Evolutionary conservation across 2,888 invertebrate species (phyloP), one percentile per base, ranked within the genome.

Genomic region (Eurytoma californica): DNA sequence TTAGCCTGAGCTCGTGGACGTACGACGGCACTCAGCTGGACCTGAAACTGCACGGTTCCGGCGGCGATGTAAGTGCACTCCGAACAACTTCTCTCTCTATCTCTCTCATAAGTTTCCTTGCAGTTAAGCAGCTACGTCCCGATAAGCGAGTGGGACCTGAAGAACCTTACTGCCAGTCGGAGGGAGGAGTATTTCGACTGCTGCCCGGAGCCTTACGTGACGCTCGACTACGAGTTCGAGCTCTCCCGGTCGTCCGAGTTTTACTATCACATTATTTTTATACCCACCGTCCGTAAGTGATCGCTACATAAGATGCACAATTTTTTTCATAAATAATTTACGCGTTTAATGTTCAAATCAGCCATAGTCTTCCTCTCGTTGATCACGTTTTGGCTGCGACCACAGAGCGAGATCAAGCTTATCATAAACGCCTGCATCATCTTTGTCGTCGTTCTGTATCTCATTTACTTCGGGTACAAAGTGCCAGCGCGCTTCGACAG

Each of bases 1-100:
- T 96, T 79, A 92, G 92, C 85, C 93, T 97, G 80, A 95, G 95
- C 0, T 95, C 96, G 0, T 94, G 96, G 93, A 93, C 94, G 0
- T 93, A 94, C 86, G 91, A 92, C 73, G 92, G 92, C 0, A 92
- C 93, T 30, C 92, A 94, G 83, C 90, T 95, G 12, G 91, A 93
- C 82, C 83, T 93, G 16, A 86, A 86, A 68, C 63, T 89, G 16
- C 83, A 84, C 55, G 81, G 86, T 70, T 72, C 78, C 63, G 83
- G 86, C 3, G 80, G 83, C 28, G 78, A 76, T 68, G 83, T 83
- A 79, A 72, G 75, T 80, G 51, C n/a, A 30, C 16, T 13, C 18
- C 18, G 3, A 58, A 20, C 3, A 9, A 49, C 58, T 58, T 55
- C 55, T 49, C 12, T 2, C 24, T 66, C 3, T 51, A 20, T n/a